Evolutionary conservation across 2,888 invertebrate species (phyloP).

Genomic region (Dolomedes plantarius): DNA sequence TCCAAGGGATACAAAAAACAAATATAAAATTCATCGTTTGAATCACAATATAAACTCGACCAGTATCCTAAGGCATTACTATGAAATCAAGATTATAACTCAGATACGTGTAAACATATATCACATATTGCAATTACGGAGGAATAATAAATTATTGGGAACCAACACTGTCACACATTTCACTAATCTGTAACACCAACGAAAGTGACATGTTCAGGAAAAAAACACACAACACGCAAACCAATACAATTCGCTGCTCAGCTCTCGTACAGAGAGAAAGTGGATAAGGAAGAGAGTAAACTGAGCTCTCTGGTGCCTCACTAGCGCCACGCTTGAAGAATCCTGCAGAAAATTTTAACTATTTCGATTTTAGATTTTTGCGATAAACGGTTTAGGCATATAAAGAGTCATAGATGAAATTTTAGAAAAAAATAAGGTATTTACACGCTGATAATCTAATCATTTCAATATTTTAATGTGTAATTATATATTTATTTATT

Average conservation of each 20-base stretch:
- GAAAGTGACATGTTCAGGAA: slow-evolving; percentile 17
- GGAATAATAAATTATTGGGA: neutral
- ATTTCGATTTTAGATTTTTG: too few species aligned
- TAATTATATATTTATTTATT: too few species aligned
- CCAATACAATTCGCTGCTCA: neutral
- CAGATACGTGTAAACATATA: neutral
- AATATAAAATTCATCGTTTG: slow-evolving; percentile 60
- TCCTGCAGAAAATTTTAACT: too few species aligned
- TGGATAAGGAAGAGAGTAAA: neutral
- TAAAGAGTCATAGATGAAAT: too few species aligned
- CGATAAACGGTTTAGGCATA: too few species aligned
- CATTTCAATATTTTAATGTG: too few species aligned
- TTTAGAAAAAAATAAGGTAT: too few species aligned
- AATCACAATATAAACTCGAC: slow-evolving; percentile 25
- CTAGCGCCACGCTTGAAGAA: neutral
- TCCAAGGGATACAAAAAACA: slow-evolving; percentile 48
- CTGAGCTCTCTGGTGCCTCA: neutral
- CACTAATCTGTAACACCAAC: neutral
- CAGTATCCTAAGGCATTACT: slow-evolving; percentile 44
- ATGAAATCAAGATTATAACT: too few species aligned
- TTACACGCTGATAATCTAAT: too few species aligned
- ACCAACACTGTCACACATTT: neutral
- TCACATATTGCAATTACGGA: slow-evolving; percentile 16
- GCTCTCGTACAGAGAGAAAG: neutral
- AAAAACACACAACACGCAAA: neutral